A percentile compares a stretch with the other conserved stretches of the same genome.
Evolutionary conservation across 35 echinoderm and acorn worm genomes (phyloP).

Genomic region (Apostichopus parvimensis): DNA sequence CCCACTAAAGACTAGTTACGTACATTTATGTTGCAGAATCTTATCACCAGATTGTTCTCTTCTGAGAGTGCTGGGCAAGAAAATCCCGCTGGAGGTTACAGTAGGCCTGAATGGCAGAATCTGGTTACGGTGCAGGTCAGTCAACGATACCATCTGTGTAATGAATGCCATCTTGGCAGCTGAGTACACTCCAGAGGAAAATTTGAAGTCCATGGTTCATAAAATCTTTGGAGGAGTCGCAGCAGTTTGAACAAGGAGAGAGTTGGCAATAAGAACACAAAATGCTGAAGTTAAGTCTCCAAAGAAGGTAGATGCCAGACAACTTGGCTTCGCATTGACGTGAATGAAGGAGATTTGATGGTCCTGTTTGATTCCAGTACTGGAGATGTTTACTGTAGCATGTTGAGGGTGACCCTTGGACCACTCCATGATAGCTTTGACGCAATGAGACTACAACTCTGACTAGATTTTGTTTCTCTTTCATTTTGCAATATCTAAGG

Average conservation of each 20-base stretch:
- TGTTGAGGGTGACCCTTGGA: too few relatives aligned
- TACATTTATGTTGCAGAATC: slow-evolving; percentile 54
- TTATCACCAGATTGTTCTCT: slow-evolving; percentile 72
- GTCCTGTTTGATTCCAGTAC: too few relatives aligned
- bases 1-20: neutral
- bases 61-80: slow-evolving; percentile 72
- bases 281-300: too few relatives aligned
- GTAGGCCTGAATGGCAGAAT: slow-evolving; percentile 91
- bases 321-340: too few relatives aligned
- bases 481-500: too few relatives aligned
- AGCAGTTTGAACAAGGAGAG: slow-evolving; percentile 20
- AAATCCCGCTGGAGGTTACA: slow-evolving; percentile 76
- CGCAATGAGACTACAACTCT: too few relatives aligned
- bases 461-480: too few relatives aligned
- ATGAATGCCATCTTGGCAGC: slow-evolving; percentile 72
- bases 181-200: slow-evolving; percentile 74
- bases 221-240: slow-evolving; percentile 27
- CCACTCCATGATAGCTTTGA: too few relatives aligned
- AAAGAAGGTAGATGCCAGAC: too few relatives aligned
- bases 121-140: slow-evolving; percentile 64
- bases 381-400: too few relatives aligned
- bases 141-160: slow-evolving; percentile 59
- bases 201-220: slow-evolving; percentile 76
- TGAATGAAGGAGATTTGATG: too few relatives aligned
- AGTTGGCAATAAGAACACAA: neutral